Conservation (phyloP, 2,113 vertebrate species). For the Hoplias malabaricus region DNA sequence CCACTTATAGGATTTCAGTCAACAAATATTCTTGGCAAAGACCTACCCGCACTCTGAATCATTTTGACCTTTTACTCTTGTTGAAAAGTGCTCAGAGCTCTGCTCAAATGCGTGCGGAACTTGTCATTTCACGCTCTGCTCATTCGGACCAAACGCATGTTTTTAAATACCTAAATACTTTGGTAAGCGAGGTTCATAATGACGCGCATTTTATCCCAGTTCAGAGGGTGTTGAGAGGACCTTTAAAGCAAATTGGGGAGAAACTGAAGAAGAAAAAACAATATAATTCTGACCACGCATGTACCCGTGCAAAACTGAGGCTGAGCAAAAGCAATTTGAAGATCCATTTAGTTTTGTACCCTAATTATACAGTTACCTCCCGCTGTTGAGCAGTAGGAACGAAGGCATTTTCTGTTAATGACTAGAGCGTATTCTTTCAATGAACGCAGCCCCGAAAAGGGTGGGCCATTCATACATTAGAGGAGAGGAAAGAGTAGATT, state of each 20-base stretch:
- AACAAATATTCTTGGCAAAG: constrained; percentile 39
- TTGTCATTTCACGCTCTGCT: not conserved
- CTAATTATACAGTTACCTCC: constrained; percentile 58
- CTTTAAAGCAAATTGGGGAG: constrained; percentile 48
- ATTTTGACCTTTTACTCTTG: constrained; percentile 18
- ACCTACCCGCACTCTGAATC: constrained; percentile 4
- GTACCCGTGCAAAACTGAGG: constrained; percentile 33
- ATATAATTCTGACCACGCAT: constrained; percentile 33
- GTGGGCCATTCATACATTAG: constrained; percentile 26
- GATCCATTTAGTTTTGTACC: constrained; percentile 47
- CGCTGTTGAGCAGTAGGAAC: constrained; percentile 51
- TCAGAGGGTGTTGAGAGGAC: constrained; percentile 9
- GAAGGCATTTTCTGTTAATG: constrained; percentile 58
- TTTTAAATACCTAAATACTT: not conserved
- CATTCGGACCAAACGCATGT: constrained; percentile 35
- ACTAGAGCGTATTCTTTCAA: constrained; percentile 49
- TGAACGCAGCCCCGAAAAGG: constrained; percentile 40
- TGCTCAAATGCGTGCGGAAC: constrained; percentile 21
- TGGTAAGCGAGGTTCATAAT: not conserved
- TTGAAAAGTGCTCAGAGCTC: constrained; percentile 1
- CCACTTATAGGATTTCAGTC: constrained; percentile 46
- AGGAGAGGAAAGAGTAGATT: constrained; percentile 32
- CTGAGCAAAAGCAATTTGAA: constrained; percentile 50
- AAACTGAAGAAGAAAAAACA: too few species aligned
- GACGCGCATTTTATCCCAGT: not conserved